Percentiles rank a stretch among this genome's conserved stretches.
Conservation (phyloP, 2,888 invertebrate genomes). For the Torymus tubicola region DNA sequence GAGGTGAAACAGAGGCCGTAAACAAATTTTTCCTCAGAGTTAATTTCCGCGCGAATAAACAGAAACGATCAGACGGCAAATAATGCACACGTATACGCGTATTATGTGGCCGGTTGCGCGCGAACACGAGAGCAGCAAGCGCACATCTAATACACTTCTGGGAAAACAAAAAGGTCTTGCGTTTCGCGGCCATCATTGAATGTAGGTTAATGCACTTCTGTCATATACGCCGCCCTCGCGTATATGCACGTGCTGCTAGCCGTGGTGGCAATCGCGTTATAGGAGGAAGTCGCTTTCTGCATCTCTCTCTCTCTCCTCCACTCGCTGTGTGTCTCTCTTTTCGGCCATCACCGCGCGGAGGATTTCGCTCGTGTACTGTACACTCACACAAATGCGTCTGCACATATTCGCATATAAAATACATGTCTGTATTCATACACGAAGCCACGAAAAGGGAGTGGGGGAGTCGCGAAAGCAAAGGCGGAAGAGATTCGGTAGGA, state of each 20-base stretch:
- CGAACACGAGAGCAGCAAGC: not conserved
- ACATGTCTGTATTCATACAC: too few species aligned
- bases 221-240: not conserved
- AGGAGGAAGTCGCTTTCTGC: not conserved
- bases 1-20: too few species aligned
- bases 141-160: not conserved
- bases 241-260: not conserved
- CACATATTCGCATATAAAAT: too few species aligned
- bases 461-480: too few species aligned
- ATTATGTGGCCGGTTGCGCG: not conserved
- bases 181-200: slow-evolving; percentile 24
- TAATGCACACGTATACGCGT: too few species aligned
- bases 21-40: too few species aligned
- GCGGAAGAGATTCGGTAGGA: too few species aligned
- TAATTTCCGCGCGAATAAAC: too few species aligned
- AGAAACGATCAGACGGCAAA: too few species aligned
- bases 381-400: too few species aligned
- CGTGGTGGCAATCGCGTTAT: not conserved
- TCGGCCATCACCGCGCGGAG: not conserved
- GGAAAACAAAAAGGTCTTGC: slow-evolving; percentile 20
- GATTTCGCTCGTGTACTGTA: not conserved
- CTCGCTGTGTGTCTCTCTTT: not conserved
- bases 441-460: too few species aligned
- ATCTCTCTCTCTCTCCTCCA: not conserved
- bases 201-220: slow-evolving; percentile 38